phyloP scores from a whole-genome alignment of 2,888 invertebrate species.

The Lycocerus yunnanus region DNA sequence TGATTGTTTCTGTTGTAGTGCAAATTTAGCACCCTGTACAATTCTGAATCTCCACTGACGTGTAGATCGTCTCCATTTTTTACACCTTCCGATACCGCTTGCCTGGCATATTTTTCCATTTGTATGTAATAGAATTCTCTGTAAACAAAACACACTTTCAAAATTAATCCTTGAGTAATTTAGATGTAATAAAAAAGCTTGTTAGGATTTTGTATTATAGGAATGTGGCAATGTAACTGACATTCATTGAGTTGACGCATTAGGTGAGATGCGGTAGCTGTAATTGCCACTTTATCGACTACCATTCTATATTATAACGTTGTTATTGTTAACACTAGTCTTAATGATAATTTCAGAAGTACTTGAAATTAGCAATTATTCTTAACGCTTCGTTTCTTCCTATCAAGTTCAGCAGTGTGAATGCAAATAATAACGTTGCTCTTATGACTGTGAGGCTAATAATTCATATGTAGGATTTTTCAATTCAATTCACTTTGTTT shows the following conservation, averaged over 20 bases:
- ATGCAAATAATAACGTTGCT: neutral
- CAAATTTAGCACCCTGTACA: conserved; percentile 96
- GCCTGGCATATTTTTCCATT: conserved; percentile 99
- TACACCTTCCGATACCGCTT: conserved; percentile 95
- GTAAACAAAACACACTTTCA: conserved; percentile 54
- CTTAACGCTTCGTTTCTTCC: conserved; percentile 33
- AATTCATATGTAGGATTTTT: conserved; percentile 4
- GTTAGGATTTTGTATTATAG: neutral
- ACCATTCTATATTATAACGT: conserved; percentile 41
- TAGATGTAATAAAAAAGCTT: neutral
- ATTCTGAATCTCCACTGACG: conserved; percentile 94
- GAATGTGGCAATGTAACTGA: conserved; percentile 14
- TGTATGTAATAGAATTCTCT: conserved; percentile 99
- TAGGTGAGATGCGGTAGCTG: conserved; percentile 35
- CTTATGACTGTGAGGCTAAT: conserved; percentile 3
- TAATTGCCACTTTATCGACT: conserved; percentile 50
- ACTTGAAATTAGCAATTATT: conserved; percentile 42
- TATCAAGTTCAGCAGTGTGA: neutral
- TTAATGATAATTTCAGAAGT: conserved; percentile 21
- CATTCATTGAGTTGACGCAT: conserved; percentile 27
- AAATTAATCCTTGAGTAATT: conserved; percentile 8
- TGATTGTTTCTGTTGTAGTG: conserved; percentile 98
- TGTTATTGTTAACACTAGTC: conserved; percentile 18
- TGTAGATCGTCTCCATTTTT: conserved; percentile 91
- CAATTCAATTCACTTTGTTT: neutral